Evolutionary conservation across 2,888 invertebrate genomes (phyloP), one percentile per base, ranked within the genome.

Genomic region (Phaedon cochleariae): DNA sequence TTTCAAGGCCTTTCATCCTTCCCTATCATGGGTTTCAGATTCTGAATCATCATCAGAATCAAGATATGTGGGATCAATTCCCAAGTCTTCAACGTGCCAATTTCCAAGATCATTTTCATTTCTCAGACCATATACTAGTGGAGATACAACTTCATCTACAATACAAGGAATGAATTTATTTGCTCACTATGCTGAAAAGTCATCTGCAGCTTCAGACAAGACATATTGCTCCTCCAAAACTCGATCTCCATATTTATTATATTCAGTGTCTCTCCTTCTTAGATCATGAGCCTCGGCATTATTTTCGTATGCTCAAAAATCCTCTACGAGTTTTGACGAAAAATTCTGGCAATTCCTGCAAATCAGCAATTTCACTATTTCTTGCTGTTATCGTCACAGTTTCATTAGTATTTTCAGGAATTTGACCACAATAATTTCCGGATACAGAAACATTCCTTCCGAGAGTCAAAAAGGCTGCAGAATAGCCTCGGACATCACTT

Each of bases 391-490:
- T 52, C 15, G 22, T 20, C 17, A 55, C 18, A 5, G 57, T 5
- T 34, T 62, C 63, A 15, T 59, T 49, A 0, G 53, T 10, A 48
- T 67, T 65, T 22, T 66, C 68, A 0, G 65, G 34, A 57, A 73
- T 65, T 34, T 62, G 26, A 7, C 59, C 59, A 59, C 49, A 59
- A 49, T 29, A 59, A 34, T 51, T 51, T 10, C 59, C 31, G n/a
- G 59, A 51, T 3, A 51, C n/a, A 1, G 51, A 37, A 12, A 52
- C 21, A 52, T 51, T 59, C 37, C 51, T 52, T 12, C 21, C 67
- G 62, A 71, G 71, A 52, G 34, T 66, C 18, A 68, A 55, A 51
- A 68, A 73, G 1, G 67, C 34, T n/a, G 70, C 65, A 12, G 71
- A 31, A 54, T 59, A 64, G 3, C 57, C 55, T 4, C 65, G 68